Conservation (phyloP, 2,113 vertebrate species). For the Muscicapa adusta region DNA sequence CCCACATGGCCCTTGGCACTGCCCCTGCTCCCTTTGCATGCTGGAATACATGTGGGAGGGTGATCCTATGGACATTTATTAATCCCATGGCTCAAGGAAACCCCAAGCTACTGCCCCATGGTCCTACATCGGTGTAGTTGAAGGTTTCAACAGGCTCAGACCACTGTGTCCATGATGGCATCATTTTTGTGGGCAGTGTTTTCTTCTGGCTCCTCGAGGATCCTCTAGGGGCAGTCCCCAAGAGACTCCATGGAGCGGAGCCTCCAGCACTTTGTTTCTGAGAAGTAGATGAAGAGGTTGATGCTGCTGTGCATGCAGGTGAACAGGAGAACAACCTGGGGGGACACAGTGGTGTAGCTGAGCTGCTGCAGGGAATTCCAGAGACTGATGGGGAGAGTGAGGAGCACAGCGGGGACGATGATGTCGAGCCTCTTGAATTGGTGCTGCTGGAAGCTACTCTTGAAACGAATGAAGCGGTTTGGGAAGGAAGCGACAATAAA, state of each 20-base stretch:
- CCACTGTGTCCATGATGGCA: too few relatives aligned
- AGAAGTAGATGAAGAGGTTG: background rate
- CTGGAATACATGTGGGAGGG: too few relatives aligned
- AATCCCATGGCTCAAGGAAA: too few relatives aligned
- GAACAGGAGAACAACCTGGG: background rate
- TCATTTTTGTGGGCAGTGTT: too few relatives aligned
- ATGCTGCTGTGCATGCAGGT: background rate
- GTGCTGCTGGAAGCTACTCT: fast-evolving
- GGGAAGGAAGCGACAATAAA: background rate
- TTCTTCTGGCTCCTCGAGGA: background rate
- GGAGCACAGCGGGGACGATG: background rate
- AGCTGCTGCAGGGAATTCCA: background rate
- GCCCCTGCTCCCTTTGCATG: too few relatives aligned
- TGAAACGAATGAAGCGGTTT: background rate
- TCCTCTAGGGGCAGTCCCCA: background rate
- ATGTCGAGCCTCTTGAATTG: background rate
- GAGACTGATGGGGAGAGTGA: background rate
- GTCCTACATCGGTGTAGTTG: too few relatives aligned
- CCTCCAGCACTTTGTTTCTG: background rate
- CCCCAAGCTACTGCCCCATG: too few relatives aligned
- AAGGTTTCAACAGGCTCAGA: too few relatives aligned
- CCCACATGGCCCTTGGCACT: too few relatives aligned
- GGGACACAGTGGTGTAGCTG: fast-evolving
- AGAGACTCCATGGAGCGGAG: too few relatives aligned
- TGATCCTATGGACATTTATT: too few relatives aligned